Conservation (phyloP, 2,797 vertebrate species). For the Tamandua tetradactyla region DNA sequence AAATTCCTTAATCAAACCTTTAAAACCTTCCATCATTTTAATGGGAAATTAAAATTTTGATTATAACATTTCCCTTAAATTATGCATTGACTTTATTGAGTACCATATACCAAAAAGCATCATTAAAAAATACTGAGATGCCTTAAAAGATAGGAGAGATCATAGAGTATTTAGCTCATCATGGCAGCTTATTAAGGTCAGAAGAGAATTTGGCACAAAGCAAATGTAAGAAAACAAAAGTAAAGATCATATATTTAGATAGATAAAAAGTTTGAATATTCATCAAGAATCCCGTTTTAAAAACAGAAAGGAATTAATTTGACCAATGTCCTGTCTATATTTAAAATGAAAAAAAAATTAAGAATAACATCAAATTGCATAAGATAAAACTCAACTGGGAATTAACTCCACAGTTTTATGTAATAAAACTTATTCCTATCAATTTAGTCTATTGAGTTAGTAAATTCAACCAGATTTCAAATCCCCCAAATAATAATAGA, state of each 20-base stretch:
- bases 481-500: slow-evolving; percentile 72
- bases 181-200: not conserved
- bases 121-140: not conserved
- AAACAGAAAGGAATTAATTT: slow-evolving; percentile 28
- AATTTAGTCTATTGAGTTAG: slow-evolving; percentile 61
- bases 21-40: slow-evolving; percentile 42
- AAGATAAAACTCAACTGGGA: slow-evolving; percentile 31
- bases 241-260: not conserved
- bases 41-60: slow-evolving; percentile 29
- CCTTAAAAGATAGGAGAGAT: not conserved
- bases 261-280: not conserved
- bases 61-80: not conserved
- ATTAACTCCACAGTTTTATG: slow-evolving; percentile 66
- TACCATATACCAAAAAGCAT: not conserved
- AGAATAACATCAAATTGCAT: slow-evolving; percentile 16
- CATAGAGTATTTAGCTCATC: not conserved
- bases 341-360: slow-evolving; percentile 11
- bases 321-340: not conserved
- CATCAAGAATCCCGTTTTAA: not conserved
- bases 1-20: not conserved
- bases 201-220: slow-evolving; percentile 22
- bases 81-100: not conserved
- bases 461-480: slow-evolving; percentile 73
- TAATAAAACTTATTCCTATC: slow-evolving; percentile 70
- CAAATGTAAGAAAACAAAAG: slow-evolving; percentile 1